A percentile compares a stretch with the other conserved stretches of the same genome.
These are phyloP conservation scores for Meleagris gallopavo DNA, from an alignment of 2,113 vertebrate species.

Conservation along the genomic window DNA sequence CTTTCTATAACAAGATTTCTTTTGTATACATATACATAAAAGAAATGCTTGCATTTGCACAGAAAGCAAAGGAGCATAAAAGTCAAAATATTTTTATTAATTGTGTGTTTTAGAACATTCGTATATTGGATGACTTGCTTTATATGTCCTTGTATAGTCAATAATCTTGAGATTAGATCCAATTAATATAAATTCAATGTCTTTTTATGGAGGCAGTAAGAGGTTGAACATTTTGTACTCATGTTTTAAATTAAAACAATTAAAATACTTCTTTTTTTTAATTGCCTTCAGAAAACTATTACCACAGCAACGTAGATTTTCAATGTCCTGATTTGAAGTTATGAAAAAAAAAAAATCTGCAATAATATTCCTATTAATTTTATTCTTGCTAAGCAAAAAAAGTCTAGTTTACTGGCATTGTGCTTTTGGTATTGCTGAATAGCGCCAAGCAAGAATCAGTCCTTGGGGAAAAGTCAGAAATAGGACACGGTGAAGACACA, in stretches of 20 bases:
- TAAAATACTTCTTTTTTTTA: slow-evolving; percentile 25
- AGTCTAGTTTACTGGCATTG: neutral
- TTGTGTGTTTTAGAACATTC: slow-evolving; percentile 50
- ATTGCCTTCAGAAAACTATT: slow-evolving; percentile 51
- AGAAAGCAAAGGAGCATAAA: slow-evolving; percentile 38
- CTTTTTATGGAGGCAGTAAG: slow-evolving; percentile 1
- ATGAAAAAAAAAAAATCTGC: neutral
- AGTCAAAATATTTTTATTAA: slow-evolving; percentile 64
- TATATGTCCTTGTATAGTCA: slow-evolving; percentile 53
- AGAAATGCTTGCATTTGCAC: slow-evolving; percentile 17
- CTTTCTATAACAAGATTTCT: slow-evolving; percentile 68
- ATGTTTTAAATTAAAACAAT: slow-evolving; percentile 53
- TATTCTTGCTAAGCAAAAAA: neutral
- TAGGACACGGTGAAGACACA: fast-evolving
- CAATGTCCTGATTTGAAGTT: neutral
- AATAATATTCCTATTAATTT: neutral
- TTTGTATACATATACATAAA: slow-evolving; percentile 10
- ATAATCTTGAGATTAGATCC: slow-evolving; percentile 66
- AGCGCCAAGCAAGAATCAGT: neutral
- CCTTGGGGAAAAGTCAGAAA: neutral
- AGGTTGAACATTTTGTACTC: slow-evolving; percentile 58
- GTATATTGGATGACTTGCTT: slow-evolving; percentile 57
- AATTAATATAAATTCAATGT: slow-evolving; percentile 65
- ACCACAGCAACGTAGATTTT: slow-evolving; percentile 45
- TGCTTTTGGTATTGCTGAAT: neutral